Percentiles rank a stretch among this genome's conserved stretches.
Evolutionary conservation across 2,113 vertebrate genomes (phyloP).

Genomic region (Dipodomys ordii): DNA sequence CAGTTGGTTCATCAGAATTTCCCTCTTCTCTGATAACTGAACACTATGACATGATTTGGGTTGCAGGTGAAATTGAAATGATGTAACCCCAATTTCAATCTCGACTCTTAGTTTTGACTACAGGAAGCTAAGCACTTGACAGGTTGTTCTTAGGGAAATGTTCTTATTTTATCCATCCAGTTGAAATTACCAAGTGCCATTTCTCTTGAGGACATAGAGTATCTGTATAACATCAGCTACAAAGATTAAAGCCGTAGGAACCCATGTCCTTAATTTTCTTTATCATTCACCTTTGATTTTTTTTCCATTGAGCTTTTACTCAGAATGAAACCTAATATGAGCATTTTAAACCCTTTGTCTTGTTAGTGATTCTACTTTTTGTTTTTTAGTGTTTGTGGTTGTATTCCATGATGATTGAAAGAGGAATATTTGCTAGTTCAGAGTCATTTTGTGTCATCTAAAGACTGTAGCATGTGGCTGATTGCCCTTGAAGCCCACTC

Average conservation of each 20-base stretch:
- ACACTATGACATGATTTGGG: background rate
- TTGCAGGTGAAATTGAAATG: background rate
- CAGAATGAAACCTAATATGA: conserved; percentile 31
- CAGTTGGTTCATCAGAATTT: conserved; percentile 2
- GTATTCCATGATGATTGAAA: background rate
- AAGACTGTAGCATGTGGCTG: background rate
- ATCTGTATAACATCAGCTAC: background rate
- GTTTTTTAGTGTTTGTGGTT: background rate
- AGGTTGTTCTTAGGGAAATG: conserved; percentile 11
- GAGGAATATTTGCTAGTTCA: background rate
- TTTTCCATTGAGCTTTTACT: conserved; percentile 42
- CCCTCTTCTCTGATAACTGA: background rate
- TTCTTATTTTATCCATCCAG: background rate
- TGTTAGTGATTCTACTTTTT: background rate
- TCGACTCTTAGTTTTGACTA: background rate
- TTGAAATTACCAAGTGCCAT: background rate
- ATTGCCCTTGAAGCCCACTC: background rate
- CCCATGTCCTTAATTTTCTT: background rate
- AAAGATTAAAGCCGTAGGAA: background rate
- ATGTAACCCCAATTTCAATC: background rate
- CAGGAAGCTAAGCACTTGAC: background rate
- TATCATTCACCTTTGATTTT: conserved; percentile 16
- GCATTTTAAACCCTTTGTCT: background rate
- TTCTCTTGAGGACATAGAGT: background rate
- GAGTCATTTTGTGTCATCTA: background rate